Base-by-base conservation (phyloP, 2,113 vertebrate genomes). In the Pelmatolapia mariae region DNA sequence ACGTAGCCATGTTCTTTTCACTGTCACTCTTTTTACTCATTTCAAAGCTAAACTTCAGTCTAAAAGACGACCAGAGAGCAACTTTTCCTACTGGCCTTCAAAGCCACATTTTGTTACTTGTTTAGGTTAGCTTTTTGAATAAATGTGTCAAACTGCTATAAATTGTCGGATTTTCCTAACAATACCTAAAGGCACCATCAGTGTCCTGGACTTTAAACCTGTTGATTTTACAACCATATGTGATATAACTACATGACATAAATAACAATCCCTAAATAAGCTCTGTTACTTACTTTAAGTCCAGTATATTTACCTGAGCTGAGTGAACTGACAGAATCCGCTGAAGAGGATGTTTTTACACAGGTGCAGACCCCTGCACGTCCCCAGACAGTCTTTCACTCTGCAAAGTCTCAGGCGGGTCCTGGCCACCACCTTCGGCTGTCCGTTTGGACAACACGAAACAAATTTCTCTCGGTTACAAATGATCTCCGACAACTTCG, bases 311-410 rank as follows among this genome's bases (percentile, higher is more conserved):
- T 88, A 91, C 93, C 92, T 85, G 2, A 4, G 1, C 50, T 52
- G 50, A 2, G 18, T n/a, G 50, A 52, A 52, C 6, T 1, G 29
- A 19, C 94, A 95, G 16, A 10, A 6, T 5, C 85, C 94, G 6
- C 87, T 90, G 38, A 93, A 66, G 6, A 97, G 84, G 81, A 89
- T 68, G 18, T 84, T 84, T 47, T 94, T 96, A 2, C 96, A 97
- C 29, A 96, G 76, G 82, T 97, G 96, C 3, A 97, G 86, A 1
- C 59, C 40, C 4, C 1, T 0, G 31, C 96, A 97, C 0, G 1
- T 3, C 2, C 94, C 91, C 1, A 0, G 2, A 1, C 96, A 97
- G 19, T n/a, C 73, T 4, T 7, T 93, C 2, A 3, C 9, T 13
- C 45, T 71, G 57, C 96, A 97, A 54, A 96, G 79, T 4, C 57